A percentile compares a stretch with the other conserved stretches of the same genome.
Conservation (phyloP, 2,797 vertebrate genomes). For the Garrulus glandarius region DNA sequence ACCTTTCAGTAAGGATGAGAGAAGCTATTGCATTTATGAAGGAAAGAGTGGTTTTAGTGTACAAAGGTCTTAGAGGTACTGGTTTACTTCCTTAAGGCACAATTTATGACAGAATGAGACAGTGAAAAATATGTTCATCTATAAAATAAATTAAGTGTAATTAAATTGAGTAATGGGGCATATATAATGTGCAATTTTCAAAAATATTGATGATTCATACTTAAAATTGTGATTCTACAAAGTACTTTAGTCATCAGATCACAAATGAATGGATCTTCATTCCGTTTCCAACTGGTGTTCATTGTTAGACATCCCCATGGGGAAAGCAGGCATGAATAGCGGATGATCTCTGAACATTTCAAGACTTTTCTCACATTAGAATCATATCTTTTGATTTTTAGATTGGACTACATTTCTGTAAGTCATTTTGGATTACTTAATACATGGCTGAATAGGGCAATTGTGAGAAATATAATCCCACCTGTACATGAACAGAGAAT, state of each 20-base stretch:
- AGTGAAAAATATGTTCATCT: not conserved
- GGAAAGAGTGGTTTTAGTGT: not conserved
- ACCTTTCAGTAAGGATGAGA: not conserved
- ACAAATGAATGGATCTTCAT: not conserved
- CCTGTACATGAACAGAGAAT: not conserved
- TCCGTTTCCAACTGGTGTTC: not conserved
- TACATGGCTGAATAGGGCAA: not conserved
- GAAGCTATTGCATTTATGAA: not conserved
- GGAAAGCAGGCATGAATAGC: not conserved
- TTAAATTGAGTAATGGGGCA: slow-evolving; percentile 13
- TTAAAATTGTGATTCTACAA: not conserved
- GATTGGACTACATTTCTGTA: not conserved
- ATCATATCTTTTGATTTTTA: not conserved
- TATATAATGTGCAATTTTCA: not conserved
- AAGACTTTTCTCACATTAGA: not conserved
- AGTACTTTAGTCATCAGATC: not conserved
- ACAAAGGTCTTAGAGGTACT: not conserved
- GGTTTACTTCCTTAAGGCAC: not conserved
- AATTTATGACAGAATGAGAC: not conserved
- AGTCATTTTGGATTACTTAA: not conserved
- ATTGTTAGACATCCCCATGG: not conserved
- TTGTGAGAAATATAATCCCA: not conserved
- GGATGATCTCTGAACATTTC: not conserved
- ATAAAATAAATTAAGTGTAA: slow-evolving; percentile 14
- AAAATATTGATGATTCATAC: not conserved